A percentile compares a stretch with the other conserved stretches of the same genome.
phyloP scores from a whole-genome alignment of 2,888 invertebrate species.

The Frankliniella fusca region DNA sequence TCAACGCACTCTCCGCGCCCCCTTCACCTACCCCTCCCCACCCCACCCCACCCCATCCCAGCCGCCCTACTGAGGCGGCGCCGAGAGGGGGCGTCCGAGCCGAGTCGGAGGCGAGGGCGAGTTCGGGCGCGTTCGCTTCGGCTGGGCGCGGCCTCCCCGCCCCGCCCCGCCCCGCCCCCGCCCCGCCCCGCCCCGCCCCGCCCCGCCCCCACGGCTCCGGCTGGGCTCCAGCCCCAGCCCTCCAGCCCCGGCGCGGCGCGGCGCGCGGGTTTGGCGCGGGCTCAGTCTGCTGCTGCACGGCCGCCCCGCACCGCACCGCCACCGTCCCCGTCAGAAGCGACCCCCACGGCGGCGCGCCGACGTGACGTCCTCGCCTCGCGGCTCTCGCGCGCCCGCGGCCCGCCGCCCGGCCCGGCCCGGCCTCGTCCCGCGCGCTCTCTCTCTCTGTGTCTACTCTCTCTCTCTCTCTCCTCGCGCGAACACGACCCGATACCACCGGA shows the following conservation, averaged over 20 bases:
- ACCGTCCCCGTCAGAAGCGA: not conserved
- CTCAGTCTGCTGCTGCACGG: slow-evolving; percentile 9
- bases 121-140: not conserved
- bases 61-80: slow-evolving; percentile 16
- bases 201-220: not conserved
- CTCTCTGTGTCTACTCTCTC: too few species aligned
- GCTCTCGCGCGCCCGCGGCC: not conserved
- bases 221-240: not conserved
- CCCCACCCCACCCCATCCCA: not conserved
- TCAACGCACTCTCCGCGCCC: not conserved
- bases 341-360: not conserved
- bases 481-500: too few species aligned
- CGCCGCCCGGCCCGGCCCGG: not conserved
- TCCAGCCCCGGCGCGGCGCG: not conserved
- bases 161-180: not conserved
- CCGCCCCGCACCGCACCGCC: not conserved
- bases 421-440: not conserved
- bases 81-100: not conserved
- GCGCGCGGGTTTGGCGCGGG: not conserved
- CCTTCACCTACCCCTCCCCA: not conserved
- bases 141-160: not conserved
- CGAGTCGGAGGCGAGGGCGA: not conserved
- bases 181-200: not conserved
- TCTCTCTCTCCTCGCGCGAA: too few species aligned
- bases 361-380: not conserved